These are phyloP conservation scores for Hedychridium roseum DNA, from an alignment of 2,888 invertebrate genomes.

Conservation along the genomic window DNA sequence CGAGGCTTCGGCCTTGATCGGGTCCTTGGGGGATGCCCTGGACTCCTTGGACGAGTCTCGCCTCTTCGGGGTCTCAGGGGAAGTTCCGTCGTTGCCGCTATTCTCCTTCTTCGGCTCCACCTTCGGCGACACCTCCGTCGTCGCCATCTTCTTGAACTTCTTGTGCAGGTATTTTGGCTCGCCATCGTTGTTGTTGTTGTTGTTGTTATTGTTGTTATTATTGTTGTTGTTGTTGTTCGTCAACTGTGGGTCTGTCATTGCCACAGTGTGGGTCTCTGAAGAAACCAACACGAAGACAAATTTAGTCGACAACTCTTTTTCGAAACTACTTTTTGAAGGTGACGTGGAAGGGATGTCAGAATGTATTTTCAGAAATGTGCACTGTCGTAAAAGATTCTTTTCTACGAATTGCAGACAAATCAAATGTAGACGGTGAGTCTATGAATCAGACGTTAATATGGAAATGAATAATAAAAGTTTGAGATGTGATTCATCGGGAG, in stretches of 20 bases:
- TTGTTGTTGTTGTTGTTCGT: slow-evolving; percentile 51
- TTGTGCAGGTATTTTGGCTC: slow-evolving; percentile 87
- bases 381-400: no score
- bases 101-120: slow-evolving; percentile 51
- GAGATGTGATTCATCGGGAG: no score
- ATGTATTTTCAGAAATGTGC: no score
- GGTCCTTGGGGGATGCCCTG: slow-evolving; percentile 39
- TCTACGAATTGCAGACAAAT: no score
- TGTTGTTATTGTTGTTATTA: slow-evolving; percentile 40
- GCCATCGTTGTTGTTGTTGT: slow-evolving; percentile 52
- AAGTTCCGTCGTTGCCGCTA: slow-evolving; percentile 20
- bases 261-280: slow-evolving; percentile 55
- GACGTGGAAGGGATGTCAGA: not conserved
- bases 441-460: no score
- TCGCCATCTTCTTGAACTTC: slow-evolving; percentile 90
- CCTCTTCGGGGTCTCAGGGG: slow-evolving; percentile 33
- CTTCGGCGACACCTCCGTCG: slow-evolving; percentile 58
- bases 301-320: not conserved
- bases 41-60: slow-evolving; percentile 37
- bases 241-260: slow-evolving; percentile 61
- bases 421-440: no score
- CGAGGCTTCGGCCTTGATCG: slow-evolving; percentile 36
- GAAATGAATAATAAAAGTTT: no score
- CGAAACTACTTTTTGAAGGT: not conserved
- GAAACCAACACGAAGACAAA: slow-evolving; percentile 1